phyloP scores from a whole-genome alignment of 2,888 invertebrate species.

The Dorcus hopei region DNA sequence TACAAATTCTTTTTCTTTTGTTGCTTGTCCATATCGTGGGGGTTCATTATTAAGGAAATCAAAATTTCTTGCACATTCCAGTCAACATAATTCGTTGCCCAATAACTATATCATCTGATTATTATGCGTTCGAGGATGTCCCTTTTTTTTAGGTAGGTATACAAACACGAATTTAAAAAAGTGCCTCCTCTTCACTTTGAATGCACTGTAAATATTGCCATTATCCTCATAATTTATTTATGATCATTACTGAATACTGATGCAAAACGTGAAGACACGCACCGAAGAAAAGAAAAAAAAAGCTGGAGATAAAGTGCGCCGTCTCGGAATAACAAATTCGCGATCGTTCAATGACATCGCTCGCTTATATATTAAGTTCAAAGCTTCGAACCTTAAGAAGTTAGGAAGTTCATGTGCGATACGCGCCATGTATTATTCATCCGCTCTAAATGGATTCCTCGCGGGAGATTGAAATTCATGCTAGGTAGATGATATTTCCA shows the following conservation, averaged over 20 bases:
- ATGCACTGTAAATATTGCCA: background rate
- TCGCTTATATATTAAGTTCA: constrained; percentile 35
- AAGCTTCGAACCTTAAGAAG: constrained; percentile 39
- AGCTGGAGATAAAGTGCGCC: constrained; percentile 21
- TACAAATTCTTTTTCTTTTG: too few relatives aligned
- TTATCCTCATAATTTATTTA: constrained; percentile 5
- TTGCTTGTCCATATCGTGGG: too few relatives aligned
- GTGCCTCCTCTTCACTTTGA: too few relatives aligned
- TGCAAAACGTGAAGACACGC: constrained; percentile 15
- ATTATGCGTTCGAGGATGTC: too few relatives aligned
- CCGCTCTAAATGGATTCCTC: constrained; percentile 34
- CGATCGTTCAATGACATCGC: constrained; percentile 45
- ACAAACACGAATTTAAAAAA: too few relatives aligned
- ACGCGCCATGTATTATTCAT: constrained; percentile 43
- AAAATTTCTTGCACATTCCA: too few relatives aligned
- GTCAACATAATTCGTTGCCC: too few relatives aligned
- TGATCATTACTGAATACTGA: constrained; percentile 16
- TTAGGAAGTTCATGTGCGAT: constrained; percentile 39
- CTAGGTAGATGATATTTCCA: constrained; percentile 14
- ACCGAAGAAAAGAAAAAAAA: background rate
- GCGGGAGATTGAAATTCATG: constrained; percentile 33
- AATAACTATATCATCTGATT: too few relatives aligned
- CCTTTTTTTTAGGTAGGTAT: too few relatives aligned
- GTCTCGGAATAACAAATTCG: constrained; percentile 41
- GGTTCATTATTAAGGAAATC: too few relatives aligned